Percentiles rank a stretch among this genome's conserved stretches.
Conservation (phyloP, 1,140 invertebrate species). For the Gonioctena quinquepunctata region DNA sequence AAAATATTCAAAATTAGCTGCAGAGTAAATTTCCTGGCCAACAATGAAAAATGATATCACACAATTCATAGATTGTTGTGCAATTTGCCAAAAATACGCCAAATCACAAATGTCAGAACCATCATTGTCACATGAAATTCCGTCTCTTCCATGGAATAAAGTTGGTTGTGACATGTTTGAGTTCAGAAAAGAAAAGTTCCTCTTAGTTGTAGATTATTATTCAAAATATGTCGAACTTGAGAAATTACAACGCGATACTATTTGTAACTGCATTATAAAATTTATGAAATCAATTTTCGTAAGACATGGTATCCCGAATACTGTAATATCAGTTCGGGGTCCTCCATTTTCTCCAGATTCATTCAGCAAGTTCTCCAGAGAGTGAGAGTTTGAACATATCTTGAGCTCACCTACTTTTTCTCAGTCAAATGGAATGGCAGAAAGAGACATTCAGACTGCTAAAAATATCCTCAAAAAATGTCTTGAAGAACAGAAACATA, state of each 20-base stretch:
- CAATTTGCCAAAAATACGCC: constrained; percentile 47
- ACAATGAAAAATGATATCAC: constrained; percentile 55
- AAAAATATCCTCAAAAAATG: no score
- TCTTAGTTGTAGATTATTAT: constrained; percentile 51
- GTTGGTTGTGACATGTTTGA: constrained; percentile 45
- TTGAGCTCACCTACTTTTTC: no score
- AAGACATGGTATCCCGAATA: no score
- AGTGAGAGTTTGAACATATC: no score
- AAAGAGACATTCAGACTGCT: no score
- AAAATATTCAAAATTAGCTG: constrained; percentile 41
- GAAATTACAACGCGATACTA: not conserved
- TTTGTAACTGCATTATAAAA: no score
- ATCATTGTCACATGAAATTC: constrained; percentile 46
- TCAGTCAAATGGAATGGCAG: no score
- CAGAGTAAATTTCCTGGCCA: constrained; percentile 28
- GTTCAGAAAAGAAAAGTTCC: constrained; percentile 44
- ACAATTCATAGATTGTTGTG: constrained; percentile 52
- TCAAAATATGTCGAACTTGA: constrained; percentile 47
- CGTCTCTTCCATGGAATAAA: constrained; percentile 46
- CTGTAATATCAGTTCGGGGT: no score
- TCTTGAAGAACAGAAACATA: no score
- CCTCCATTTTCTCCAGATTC: no score
- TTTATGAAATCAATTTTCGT: no score
- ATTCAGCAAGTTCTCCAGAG: no score
- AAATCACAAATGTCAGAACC: constrained; percentile 37